Conservation (phyloP, 2,888 invertebrate species). For the Prosopocoilus inquinatus region DNA sequence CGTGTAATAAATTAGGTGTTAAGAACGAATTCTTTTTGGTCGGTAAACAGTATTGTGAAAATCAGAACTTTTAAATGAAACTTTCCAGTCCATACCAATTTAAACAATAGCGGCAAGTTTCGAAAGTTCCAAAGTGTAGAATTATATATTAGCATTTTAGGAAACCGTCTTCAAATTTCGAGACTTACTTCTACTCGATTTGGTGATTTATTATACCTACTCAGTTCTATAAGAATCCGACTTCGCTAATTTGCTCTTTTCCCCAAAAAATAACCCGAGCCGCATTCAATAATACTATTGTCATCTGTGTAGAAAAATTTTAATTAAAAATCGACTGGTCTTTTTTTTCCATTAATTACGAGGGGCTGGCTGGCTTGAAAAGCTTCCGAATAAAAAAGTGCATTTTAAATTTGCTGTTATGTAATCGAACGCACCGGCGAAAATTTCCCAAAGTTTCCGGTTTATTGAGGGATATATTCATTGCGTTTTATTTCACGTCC, state of each 20-base stretch:
- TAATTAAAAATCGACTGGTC: not conserved
- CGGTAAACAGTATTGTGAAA: conserved; percentile 17
- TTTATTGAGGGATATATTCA: too few relatives aligned
- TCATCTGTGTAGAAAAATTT: not conserved
- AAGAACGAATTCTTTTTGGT: conserved; percentile 12
- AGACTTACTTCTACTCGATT: conserved; percentile 20
- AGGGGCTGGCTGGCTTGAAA: not conserved
- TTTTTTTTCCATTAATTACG: not conserved
- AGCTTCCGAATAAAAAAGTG: too few relatives aligned
- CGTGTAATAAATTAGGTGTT: too few relatives aligned
- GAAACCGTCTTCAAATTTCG: conserved; percentile 20
- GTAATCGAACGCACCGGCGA: too few relatives aligned
- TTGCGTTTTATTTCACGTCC: too few relatives aligned
- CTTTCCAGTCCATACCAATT: conserved; percentile 23
- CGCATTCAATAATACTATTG: not conserved
- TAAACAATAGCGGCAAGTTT: conserved; percentile 21
- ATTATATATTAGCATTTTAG: conserved; percentile 28
- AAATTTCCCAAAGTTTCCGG: too few relatives aligned
- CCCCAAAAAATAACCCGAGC: not conserved
- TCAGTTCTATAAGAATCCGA: conserved; percentile 18
- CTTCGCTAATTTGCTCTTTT: conserved; percentile 18
- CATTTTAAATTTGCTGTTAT: too few relatives aligned
- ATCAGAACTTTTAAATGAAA: conserved; percentile 24
- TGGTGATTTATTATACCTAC: conserved; percentile 18
- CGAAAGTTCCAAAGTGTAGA: conserved; percentile 23